Evolutionary conservation across 2,888 invertebrate species (phyloP).

Genomic region (Scaptomyza tumidula): DNA sequence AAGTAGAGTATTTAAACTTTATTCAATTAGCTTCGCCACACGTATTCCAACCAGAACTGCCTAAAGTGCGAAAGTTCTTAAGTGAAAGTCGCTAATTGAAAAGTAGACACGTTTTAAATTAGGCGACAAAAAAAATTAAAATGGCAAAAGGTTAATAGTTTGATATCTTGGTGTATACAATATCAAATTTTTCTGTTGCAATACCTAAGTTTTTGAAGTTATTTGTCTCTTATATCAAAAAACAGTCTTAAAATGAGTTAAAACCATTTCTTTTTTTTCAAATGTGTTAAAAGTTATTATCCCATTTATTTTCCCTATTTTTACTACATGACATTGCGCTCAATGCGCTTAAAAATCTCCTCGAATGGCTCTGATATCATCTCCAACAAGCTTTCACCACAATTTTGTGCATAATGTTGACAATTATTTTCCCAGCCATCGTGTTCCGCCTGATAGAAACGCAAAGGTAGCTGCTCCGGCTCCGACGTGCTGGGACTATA

Average conservation of each 20-base stretch:
- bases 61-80: slow-evolving; percentile 18
- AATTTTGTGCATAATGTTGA: slow-evolving; percentile 63
- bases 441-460: slow-evolving; percentile 81
- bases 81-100: slow-evolving; percentile 63
- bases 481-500: slow-evolving; percentile 79
- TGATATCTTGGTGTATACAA: not conserved
- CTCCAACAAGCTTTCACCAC: slow-evolving; percentile 74
- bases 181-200: too few species aligned
- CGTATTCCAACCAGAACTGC: slow-evolving; percentile 8
- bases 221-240: too few species aligned
- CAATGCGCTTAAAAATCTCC: slow-evolving; percentile 63
- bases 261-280: too few species aligned
- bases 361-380: slow-evolving; percentile 80
- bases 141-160: not conserved
- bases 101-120: slow-evolving; percentile 19
- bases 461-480: slow-evolving; percentile 73
- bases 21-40: not conserved
- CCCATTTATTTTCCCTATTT: not conserved
- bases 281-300: too few species aligned
- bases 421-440: slow-evolving; percentile 78
- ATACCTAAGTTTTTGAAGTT: too few species aligned
- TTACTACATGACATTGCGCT: slow-evolving; percentile 45
- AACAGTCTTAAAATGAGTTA: too few species aligned
- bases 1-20: not conserved
- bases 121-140: slow-evolving; percentile 23